Conservation (phyloP, 2,797 vertebrate species). For the Pyrocephalus nanus region DNA sequence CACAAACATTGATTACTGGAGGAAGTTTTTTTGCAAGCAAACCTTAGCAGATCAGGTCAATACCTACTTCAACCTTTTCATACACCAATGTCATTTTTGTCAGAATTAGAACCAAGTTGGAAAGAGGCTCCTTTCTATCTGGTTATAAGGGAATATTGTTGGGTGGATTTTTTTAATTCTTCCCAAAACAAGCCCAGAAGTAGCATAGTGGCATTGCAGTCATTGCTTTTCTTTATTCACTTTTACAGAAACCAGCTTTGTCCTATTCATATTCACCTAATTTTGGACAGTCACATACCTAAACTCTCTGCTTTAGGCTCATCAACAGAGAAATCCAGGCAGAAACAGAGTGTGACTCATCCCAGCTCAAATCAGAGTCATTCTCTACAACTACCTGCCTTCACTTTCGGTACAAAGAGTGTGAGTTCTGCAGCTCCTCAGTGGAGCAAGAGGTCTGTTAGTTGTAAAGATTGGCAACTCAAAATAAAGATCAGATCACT, state of each 20-base stretch:
- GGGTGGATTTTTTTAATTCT: fast-evolving
- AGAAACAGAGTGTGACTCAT: not conserved
- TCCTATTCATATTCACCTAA: not conserved
- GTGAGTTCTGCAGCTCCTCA: not conserved
- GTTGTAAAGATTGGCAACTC: not conserved
- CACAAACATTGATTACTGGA: constrained; percentile 39
- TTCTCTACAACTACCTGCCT: not conserved
- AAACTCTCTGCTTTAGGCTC: not conserved
- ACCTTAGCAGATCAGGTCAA: constrained; percentile 9
- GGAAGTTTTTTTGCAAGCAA: constrained; percentile 36
- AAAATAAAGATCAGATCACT: not conserved
- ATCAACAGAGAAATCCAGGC: not conserved
- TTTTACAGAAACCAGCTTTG: not conserved
- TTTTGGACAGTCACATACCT: not conserved
- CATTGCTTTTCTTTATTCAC: not conserved
- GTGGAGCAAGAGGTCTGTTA: not conserved
- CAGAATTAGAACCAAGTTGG: not conserved
- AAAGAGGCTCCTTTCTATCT: not conserved
- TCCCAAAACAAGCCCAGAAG: not conserved
- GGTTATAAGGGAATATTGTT: not conserved
- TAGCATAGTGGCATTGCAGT: fast-evolving
- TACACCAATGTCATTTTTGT: not conserved
- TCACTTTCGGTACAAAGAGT: not conserved
- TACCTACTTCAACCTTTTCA: constrained; percentile 37
- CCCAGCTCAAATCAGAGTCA: not conserved